These are phyloP conservation scores for Netelia melanura DNA, from an alignment of 2,888 invertebrate species.

Conservation along the genomic window DNA sequence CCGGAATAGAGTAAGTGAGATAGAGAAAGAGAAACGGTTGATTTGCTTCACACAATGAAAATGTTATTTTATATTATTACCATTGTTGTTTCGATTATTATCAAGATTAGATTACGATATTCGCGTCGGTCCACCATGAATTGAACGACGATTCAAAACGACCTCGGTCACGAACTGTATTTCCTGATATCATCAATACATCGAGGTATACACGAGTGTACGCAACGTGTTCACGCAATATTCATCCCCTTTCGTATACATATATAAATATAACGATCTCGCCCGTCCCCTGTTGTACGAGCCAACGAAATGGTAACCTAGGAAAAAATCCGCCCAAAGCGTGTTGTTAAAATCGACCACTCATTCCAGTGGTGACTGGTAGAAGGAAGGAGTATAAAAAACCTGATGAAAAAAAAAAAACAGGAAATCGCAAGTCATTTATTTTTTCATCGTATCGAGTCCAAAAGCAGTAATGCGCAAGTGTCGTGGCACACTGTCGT, in stretches of 20 bases:
- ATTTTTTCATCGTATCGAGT: conserved; percentile 8
- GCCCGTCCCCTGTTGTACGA: background rate
- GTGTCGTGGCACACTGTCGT: conserved; percentile 41
- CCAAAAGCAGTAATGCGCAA: conserved; percentile 10
- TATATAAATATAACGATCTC: background rate
- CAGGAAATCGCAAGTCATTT: conserved; percentile 35
- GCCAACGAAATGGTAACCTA: conserved; percentile 26
- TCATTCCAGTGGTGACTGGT: conserved; percentile 34
- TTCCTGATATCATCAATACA: conserved; percentile 53
- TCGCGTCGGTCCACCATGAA: conserved; percentile 31
- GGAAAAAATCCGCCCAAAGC: conserved; percentile 43
- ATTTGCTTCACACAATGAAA: conserved; percentile 9
- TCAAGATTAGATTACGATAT: conserved; percentile 33
- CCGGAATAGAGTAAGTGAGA: background rate
- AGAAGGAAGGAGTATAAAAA: conserved; percentile 4
- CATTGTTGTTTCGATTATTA: background rate
- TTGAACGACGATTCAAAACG: conserved; percentile 16
- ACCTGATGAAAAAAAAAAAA: conserved; percentile 4
- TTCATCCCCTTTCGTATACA: background rate
- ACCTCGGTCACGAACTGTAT: conserved; percentile 53
- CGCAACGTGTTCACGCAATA: conserved; percentile 41
- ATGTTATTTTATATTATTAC: conserved; percentile 20
- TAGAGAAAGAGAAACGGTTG: background rate
- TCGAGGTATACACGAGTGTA: conserved; percentile 16
- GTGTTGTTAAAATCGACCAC: conserved; percentile 50